A percentile compares a stretch with the other conserved stretches of the same genome.
Conservation (phyloP, 2,113 vertebrate species). For the Okapia johnstoni region DNA sequence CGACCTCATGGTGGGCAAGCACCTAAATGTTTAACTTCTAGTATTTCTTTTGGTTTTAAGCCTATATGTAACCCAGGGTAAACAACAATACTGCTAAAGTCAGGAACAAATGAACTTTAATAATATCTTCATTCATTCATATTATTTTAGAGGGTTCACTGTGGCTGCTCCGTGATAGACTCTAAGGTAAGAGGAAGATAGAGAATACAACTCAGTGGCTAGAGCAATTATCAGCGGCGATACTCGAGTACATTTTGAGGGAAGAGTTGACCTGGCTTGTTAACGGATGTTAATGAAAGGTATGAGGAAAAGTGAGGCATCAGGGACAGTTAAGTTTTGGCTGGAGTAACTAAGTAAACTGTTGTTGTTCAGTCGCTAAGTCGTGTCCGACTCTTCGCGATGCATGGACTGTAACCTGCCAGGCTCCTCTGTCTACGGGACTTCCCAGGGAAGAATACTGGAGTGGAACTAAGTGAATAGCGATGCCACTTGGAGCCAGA, state of each 20-base stretch:
- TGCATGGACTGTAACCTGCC: neutral
- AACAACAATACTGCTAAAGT: neutral
- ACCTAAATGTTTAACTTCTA: neutral
- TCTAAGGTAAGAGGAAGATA: neutral
- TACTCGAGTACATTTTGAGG: neutral
- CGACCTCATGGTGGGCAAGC: neutral
- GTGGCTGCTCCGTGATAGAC: neutral
- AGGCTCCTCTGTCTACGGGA: neutral
- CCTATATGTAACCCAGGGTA: neutral
- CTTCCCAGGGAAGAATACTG: neutral
- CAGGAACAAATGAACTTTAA: neutral
- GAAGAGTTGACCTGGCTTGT: neutral
- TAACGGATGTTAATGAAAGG: neutral
- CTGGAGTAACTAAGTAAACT: neutral
- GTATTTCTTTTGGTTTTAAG: neutral
- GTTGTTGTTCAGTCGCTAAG: neutral
- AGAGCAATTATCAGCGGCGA: neutral
- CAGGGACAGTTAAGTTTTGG: neutral
- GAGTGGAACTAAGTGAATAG: neutral
- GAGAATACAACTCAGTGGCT: neutral
- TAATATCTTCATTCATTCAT: neutral
- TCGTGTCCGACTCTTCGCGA: neutral
- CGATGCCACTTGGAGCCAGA: neutral
- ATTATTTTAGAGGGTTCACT: neutral
- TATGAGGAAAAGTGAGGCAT: neutral